Percentiles rank a stretch among this genome's conserved stretches.
These are phyloP conservation scores for Tetramorium parvispinum DNA, from an alignment of 1,140 invertebrate genomes.

Conservation along the genomic window DNA sequence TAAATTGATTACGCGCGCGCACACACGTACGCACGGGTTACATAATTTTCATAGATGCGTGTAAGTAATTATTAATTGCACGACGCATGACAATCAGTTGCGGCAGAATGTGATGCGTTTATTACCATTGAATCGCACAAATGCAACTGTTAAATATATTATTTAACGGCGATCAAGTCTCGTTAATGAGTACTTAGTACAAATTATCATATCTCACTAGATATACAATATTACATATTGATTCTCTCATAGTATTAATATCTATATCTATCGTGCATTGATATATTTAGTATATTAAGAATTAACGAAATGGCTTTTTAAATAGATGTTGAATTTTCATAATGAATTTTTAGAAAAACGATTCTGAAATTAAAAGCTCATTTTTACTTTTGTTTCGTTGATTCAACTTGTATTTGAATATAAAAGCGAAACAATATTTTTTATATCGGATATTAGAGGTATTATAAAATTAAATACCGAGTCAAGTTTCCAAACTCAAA, in stretches of 20 bases:
- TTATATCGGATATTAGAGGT: background rate
- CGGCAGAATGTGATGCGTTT: constrained; percentile 27
- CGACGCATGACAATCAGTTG: constrained; percentile 28
- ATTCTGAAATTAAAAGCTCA: background rate
- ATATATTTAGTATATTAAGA: background rate
- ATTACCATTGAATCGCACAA: constrained; percentile 15
- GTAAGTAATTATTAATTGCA: constrained; percentile 59
- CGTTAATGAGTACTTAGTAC: constrained; percentile 37
- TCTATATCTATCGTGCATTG: background rate
- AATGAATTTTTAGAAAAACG: background rate
- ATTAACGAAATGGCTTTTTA: background rate
- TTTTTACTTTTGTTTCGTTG: background rate
- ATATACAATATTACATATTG: background rate
- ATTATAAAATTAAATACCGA: background rate
- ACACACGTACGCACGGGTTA: background rate
- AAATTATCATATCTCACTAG: constrained; percentile 7
- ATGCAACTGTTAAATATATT: constrained; percentile 10
- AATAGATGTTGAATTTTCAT: background rate
- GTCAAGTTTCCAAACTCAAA: constrained; percentile 5
- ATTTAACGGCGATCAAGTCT: constrained; percentile 43
- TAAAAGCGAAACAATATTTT: background rate
- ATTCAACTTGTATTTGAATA: background rate
- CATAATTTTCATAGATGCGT: constrained; percentile 9
- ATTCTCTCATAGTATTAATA: background rate
- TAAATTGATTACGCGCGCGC: background rate